These are phyloP conservation scores for Rhagium mordax DNA, from an alignment of 2,888 invertebrate species.

Conservation along the genomic window DNA sequence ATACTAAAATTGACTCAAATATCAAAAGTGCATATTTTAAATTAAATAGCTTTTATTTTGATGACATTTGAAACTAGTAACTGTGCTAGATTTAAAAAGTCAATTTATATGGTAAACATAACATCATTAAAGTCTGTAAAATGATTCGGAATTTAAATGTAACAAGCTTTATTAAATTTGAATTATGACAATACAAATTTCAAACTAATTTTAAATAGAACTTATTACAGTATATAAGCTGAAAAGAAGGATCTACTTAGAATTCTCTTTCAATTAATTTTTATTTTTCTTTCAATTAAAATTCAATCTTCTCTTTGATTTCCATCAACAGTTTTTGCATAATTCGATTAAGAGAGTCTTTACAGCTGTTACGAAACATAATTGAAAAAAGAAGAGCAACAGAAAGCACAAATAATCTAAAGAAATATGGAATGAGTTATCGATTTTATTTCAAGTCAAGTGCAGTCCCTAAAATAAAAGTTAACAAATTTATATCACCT, in stretches of 20 bases:
- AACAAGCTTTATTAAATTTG: constrained; percentile 20
- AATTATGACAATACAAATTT: constrained; percentile 23
- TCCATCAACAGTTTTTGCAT: constrained; percentile 44
- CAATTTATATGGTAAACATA: constrained; percentile 28
- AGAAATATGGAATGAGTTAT: not conserved
- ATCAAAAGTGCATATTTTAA: constrained; percentile 6
- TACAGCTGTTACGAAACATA: constrained; percentile 27
- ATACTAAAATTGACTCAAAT: not conserved
- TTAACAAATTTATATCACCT: not conserved
- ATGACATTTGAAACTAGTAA: constrained; percentile 14
- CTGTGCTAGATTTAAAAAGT: constrained; percentile 14
- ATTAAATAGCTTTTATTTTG: not conserved
- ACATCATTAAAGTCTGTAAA: constrained; percentile 21
- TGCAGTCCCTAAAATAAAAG: not conserved
- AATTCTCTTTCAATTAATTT: constrained; percentile 28
- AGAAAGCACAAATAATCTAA: constrained; percentile 10
- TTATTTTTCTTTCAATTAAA: constrained; percentile 48
- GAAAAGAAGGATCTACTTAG: constrained; percentile 23
- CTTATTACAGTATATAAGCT: constrained; percentile 6
- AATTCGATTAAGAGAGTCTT: constrained; percentile 41
- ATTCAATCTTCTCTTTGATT: constrained; percentile 45
- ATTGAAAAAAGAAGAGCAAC: constrained; percentile 16
- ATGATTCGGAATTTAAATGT: constrained; percentile 1
- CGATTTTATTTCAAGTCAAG: constrained; percentile 15
- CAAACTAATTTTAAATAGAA: constrained; percentile 17